phyloP scores from a whole-genome alignment of 2,113 vertebrate species.

The Platysteira castanea region DNA sequence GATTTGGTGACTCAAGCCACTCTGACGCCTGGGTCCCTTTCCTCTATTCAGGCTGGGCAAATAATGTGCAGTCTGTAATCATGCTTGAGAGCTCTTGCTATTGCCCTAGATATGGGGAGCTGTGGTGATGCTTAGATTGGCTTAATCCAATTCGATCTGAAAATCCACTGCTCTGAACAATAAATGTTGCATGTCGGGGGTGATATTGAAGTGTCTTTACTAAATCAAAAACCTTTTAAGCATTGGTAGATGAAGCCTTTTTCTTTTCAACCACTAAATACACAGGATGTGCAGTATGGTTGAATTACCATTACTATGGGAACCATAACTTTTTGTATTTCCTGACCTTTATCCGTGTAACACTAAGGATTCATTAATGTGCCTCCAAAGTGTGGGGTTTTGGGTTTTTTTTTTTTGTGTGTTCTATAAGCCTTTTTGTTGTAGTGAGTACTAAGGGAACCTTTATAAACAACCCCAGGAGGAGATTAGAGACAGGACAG shows the following conservation, averaged over 20 bases:
- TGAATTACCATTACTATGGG: constrained; percentile 27
- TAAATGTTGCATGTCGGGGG: not conserved
- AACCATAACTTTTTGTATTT: not conserved
- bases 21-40: not conserved
- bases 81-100: not conserved
- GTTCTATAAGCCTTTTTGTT: not conserved
- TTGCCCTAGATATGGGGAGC: not conserved
- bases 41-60: not conserved
- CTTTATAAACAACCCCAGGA: not conserved
- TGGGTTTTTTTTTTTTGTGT: not conserved
- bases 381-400: not conserved
- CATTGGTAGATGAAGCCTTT: not conserved
- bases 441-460: not conserved
- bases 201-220: not conserved
- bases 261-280: not conserved
- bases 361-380: not conserved
- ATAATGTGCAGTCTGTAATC: not conserved
- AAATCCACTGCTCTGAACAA: not conserved
- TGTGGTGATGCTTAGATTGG: not conserved
- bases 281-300: not conserved
- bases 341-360: not conserved
- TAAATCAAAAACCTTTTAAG: not conserved
- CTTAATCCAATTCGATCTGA: not conserved
- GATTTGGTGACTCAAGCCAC: not conserved
- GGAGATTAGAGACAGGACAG: not conserved